Base-by-base conservation (phyloP, 2,113 vertebrate species). In the Stigmatopora nigra region DNA sequence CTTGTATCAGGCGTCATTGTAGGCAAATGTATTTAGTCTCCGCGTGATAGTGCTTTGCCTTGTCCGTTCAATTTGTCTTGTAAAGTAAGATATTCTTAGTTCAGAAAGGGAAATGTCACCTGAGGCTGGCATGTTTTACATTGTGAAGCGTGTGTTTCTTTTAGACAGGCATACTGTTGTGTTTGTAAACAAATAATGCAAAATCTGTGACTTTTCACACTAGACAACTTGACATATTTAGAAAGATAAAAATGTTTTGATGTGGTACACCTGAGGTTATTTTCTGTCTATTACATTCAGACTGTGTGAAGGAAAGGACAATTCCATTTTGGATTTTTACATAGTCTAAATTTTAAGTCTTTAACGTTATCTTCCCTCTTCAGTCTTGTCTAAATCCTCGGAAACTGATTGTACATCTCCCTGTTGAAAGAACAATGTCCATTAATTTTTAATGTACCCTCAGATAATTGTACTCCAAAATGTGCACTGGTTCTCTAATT, bases 1-100 rank as follows among this genome's bases (percentile, higher is more conserved):
- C 15, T 49, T 49, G 15, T 22, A 15, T 56, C 20, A 25, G 12
- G 1, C 19, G 4, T 22, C 22, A 57, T 57, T 31, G 57, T 41
- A 41, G 57, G 36, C 5, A 58, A 57, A 46, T 47, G 3, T 11
- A 16, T n/a, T 31, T 13, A 35, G 67, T 74, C 58, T 64, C 63
- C 76, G 63, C 52, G 11, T 22, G 9, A 47, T 7, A 56, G 20
- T 12, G 15, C 2, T 16, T 52, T 53, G 14, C n/a, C 5, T 1
- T 1, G 2, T 53, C 41, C 35, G 3, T 65, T 14, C 0, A 70
- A 76, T 83, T 82, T 81, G 72, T 80, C 65, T 79, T 78, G 78
- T 65, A 79, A 81, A 86, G 48, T 68, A 5, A 16, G 63, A 72
- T 64, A 49, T 69, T 63, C 51, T 52, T 31, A 31, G 25, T 31